These are phyloP conservation scores for Archegozetes longisetosus DNA, from an alignment of 1,140 invertebrate species.

Conservation along the genomic window DNA sequence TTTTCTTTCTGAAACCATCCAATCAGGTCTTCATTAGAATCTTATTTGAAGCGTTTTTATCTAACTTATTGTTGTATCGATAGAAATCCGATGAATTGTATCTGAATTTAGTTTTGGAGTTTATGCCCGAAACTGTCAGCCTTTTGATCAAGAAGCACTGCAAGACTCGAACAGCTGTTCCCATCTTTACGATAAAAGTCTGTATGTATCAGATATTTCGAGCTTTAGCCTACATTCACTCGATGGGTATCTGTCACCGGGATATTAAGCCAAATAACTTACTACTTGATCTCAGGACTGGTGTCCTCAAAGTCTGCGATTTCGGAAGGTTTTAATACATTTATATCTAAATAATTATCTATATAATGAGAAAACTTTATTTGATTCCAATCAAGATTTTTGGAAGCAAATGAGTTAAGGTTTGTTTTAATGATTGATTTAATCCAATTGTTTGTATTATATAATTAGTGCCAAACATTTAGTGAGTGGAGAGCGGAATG, in stretches of 20 bases:
- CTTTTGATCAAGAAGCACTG: constrained; percentile 96
- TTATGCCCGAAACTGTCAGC: constrained; percentile 98
- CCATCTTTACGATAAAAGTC: constrained; percentile 27
- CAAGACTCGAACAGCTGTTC: constrained; percentile 65
- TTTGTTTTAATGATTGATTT: constrained; percentile 2
- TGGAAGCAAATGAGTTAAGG: constrained; percentile 12
- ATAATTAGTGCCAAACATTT: constrained; percentile 79
- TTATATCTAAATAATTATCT: constrained; percentile 1
- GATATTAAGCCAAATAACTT: constrained; percentile 99
- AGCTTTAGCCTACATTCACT: constrained; percentile 95
- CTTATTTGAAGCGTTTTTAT: no score
- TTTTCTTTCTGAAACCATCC: constrained; percentile 99
- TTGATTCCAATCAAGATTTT: no score
- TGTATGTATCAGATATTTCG: constrained; percentile 99
- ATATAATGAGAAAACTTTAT: constrained; percentile 6
- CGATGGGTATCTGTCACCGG: constrained; percentile 91
- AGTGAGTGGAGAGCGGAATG: constrained; percentile 94
- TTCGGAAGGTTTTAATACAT: constrained; percentile 63
- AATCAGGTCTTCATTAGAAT: no score
- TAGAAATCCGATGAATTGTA: constrained; percentile 99
- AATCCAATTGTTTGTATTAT: constrained; percentile 7
- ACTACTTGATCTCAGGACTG: constrained; percentile 83
- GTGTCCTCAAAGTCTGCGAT: constrained; percentile 93
- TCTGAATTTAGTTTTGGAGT: constrained; percentile 99
- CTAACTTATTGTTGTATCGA: no score